Evolutionary conservation across 2,888 invertebrate genomes (phyloP), one percentile per base, ranked within the genome.

Genomic region (Metallyticus violacea): DNA sequence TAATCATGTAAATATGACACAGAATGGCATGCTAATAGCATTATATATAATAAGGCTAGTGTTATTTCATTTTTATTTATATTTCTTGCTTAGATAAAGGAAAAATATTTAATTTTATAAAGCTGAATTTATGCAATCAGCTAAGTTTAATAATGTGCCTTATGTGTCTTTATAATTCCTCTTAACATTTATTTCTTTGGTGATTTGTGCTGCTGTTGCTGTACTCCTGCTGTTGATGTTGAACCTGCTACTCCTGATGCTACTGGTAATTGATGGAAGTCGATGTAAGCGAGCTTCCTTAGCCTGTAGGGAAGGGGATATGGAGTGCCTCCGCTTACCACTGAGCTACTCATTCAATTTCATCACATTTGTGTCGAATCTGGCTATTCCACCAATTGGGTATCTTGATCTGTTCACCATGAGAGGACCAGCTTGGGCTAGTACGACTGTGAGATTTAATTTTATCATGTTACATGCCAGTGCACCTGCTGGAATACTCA

Each of bases 341-440:
- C 94, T 97, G 81, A 96, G 97, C 85, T 97, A 97, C 91, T 97
- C 97, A 62, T 98, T 96, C 93, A 98, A 99, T 92, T 99, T 97
- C 92, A 96, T 99, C 89, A 97, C 98, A 0, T 95, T 99, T 90
- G 97, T 97, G 0, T 96, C 98, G 28, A 96, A 97, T 91, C 92
- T 97, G 86, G 95, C 95, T 85, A 93, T 97, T 77, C 95, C 96
- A 5, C 89, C 93, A 1, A 90, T 92, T 7, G 95, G 95, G 1
- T 93, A 94, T 79, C 93, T 96, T 77, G 96, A 97, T 86, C 93
- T 99, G 7, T 99, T 99, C 92, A 97, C 97, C 7, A 96, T 99
- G 94, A 93, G 96, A 29, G 98, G 98, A 0, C 97, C 97, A 0
- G 92, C 93, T 77, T 95, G 95, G 93, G 92, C 94, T 5, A 94